phyloP scores from a whole-genome alignment of 2,888 invertebrate species.

The Eupithecia centaureata region DNA sequence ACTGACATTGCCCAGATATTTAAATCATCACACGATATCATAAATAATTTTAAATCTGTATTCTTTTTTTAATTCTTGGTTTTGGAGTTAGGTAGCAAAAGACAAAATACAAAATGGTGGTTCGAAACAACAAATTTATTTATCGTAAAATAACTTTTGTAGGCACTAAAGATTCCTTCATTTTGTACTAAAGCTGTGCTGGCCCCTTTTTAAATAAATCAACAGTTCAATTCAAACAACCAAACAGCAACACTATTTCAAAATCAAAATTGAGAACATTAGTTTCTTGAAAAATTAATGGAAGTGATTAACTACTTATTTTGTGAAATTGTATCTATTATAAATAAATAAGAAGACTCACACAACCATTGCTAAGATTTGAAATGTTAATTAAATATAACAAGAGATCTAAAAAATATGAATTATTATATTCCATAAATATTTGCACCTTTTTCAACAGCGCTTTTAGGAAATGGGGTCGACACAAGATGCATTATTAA shows the following conservation, averaged over 20 bases:
- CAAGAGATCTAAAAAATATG: neutral
- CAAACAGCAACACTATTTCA: too few species aligned
- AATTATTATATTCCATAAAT: too few species aligned
- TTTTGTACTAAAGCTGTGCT: conserved; percentile 9
- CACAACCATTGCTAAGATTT: conserved; percentile 39
- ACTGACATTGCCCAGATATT: too few species aligned
- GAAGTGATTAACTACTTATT: neutral
- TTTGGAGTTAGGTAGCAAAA: too few species aligned
- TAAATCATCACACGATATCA: too few species aligned
- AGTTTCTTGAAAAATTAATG: too few species aligned
- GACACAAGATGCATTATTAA: neutral
- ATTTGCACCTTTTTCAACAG: neutral
- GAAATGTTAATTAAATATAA: conserved; percentile 2
- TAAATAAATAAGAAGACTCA: conserved; percentile 30
- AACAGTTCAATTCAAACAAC: neutral
- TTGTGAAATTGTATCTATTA: neutral
- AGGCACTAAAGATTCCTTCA: neutral
- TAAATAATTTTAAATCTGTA: too few species aligned
- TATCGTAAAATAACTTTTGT: conserved; percentile 10
- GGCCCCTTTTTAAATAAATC: neutral
- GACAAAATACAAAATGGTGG: conserved; percentile 15
- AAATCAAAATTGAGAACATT: too few species aligned
- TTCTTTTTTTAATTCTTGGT: too few species aligned
- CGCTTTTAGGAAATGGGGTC: neutral
- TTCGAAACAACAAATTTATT: conserved; percentile 42